Conservation (phyloP, 2,113 vertebrate genomes). For the Phoenicopterus ruber region DNA sequence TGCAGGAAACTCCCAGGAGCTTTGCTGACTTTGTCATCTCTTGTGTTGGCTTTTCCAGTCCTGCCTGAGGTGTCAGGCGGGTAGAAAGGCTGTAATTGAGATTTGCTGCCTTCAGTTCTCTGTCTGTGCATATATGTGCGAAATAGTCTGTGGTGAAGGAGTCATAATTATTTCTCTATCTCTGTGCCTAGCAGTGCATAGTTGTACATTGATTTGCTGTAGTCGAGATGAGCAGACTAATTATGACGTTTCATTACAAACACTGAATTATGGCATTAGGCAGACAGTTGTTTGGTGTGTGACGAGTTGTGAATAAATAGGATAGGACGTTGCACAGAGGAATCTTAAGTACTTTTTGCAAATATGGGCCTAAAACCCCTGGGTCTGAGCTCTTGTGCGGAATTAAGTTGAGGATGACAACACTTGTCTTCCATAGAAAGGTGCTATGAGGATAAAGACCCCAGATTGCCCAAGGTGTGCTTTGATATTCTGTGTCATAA, state of each 20-base stretch:
- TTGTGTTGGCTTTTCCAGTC: background rate
- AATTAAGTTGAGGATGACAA: background rate
- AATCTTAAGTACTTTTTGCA: background rate
- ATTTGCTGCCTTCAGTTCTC: background rate
- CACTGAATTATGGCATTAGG: background rate
- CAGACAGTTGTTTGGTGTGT: background rate
- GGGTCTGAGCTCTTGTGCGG: background rate
- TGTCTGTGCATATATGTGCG: background rate
- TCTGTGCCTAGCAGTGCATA: background rate
- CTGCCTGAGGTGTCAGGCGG: background rate
- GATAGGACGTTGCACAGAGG: background rate
- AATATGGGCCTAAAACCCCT: background rate
- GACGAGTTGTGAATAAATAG: background rate
- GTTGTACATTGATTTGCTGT: slow-evolving; percentile 16
- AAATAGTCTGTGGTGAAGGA: background rate
- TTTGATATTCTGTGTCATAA: background rate
- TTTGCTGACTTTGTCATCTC: background rate
- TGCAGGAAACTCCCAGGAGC: background rate
- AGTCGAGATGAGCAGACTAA: background rate
- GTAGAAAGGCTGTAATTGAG: background rate
- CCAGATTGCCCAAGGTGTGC: background rate
- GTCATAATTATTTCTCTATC: background rate
- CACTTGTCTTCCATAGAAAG: background rate
- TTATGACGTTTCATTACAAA: background rate
- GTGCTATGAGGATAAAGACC: background rate